Base-by-base conservation (phyloP, 2,113 vertebrate genomes). In the Grantiella picta region DNA sequence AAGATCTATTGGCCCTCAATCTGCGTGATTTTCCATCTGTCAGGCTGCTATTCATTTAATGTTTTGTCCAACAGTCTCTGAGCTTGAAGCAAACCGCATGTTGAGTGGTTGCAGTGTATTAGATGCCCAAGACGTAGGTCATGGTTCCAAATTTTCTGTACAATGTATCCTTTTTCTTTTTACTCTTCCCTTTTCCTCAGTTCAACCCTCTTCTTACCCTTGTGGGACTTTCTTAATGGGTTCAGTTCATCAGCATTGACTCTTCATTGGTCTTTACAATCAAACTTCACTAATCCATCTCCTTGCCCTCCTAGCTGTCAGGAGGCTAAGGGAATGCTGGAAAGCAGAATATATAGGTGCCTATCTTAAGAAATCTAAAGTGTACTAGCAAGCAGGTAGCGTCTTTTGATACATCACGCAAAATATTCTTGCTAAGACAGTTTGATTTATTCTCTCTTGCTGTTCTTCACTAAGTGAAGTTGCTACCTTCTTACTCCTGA, bases 111-210 rank as follows among this genome's bases (percentile, higher is more conserved):
- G 17, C 35, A 72, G 7, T 12, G 10, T 44, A 52, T 60, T 50
- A 85, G 31, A 14, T 4, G 1, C 6, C 20, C 11, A 19, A 69
- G n/a, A 69, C 0, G 2, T 42, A 68, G 2, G 12, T 13, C 10
- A 22, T 19, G 3, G 9, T 42, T 59, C 27, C 71, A 52, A 75
- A 63, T 49, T 59, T 66, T 7, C 9, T 76, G 33, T 65, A 13
- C 7, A 28, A 36, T 2, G 0, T 64, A 28, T 44, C 40, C 1
- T 49, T 86, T 77, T 53, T n/a, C 22, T 60, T 28, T 16, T 16
- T 61, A 7, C 33, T 57, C 10, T 80, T 52, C 23, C 1, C 2
- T 64, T 76, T 92, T 52, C 31, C 17, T 68, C 42, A 31, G 8
- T 80, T 83, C 33, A 84, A 31, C 3, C 2, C 8, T 79, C 44